Conservation (phyloP, 1,140 invertebrate genomes). For the Chrysopa pallens region DNA sequence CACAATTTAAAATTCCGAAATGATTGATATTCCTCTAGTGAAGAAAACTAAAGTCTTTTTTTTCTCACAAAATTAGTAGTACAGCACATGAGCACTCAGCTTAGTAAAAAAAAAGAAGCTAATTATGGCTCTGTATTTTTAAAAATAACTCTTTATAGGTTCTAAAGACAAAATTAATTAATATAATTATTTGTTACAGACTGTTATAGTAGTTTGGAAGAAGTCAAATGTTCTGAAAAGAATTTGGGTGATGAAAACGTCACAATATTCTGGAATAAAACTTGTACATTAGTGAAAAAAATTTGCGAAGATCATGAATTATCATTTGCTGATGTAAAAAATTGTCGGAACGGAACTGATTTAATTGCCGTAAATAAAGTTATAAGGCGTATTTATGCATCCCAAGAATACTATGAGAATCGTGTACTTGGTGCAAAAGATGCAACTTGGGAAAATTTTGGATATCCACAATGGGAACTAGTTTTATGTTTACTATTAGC, state of each 20-base stretch:
- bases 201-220: slow-evolving; percentile 32
- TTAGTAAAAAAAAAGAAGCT: too few relatives aligned
- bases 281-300: slow-evolving; percentile 25
- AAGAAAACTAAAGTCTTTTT: too few relatives aligned
- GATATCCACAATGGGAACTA: slow-evolving; percentile 50
- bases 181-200: slow-evolving; percentile 16
- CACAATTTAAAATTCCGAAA: too few relatives aligned
- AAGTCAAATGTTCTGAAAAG: slow-evolving; percentile 21
- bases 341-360: slow-evolving; percentile 20
- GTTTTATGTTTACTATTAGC: slow-evolving; percentile 47
- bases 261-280: slow-evolving; percentile 26
- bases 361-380: slow-evolving; percentile 21
- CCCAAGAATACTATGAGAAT: slow-evolving; percentile 41
- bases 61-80: too few relatives aligned
- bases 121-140: too few relatives aligned
- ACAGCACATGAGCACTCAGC: too few relatives aligned
- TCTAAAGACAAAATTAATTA: neutral
- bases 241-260: slow-evolving; percentile 18
- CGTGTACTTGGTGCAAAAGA: slow-evolving; percentile 38
- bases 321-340: slow-evolving; percentile 17
- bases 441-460: slow-evolving; percentile 41
- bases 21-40: too few relatives aligned
- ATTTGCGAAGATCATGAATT: slow-evolving; percentile 25
- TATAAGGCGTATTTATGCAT: slow-evolving; percentile 24
- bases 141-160: neutral